Evolutionary conservation across 2,113 vertebrate genomes (phyloP).

Genomic region (Lepisosteus oculatus): DNA sequence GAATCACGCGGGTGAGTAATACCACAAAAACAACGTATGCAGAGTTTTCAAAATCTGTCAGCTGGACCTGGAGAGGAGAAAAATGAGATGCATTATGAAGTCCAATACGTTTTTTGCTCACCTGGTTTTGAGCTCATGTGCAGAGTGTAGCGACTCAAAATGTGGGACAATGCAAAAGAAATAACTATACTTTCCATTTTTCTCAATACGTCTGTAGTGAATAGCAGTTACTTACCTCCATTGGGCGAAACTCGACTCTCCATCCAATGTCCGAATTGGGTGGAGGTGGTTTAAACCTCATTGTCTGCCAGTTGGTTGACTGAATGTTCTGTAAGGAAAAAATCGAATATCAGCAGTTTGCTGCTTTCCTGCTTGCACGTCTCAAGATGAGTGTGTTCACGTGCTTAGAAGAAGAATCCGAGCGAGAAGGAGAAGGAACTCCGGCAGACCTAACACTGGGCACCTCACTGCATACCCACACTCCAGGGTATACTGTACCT

Average conservation of each 20-base stretch:
- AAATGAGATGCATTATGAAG: too few relatives aligned
- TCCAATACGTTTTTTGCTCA: too few relatives aligned
- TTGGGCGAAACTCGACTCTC: slow-evolving; percentile 96
- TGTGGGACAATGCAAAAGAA: too few relatives aligned
- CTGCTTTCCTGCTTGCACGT: too few relatives aligned
- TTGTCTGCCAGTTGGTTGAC: slow-evolving; percentile 98
- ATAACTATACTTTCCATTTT: too few relatives aligned
- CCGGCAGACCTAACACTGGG: too few relatives aligned
- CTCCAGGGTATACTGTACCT: slow-evolving; percentile 55
- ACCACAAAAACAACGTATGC: slow-evolving; percentile 96
- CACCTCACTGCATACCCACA: background rate
- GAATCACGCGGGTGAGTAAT: slow-evolving; percentile 91
- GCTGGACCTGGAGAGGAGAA: slow-evolving; percentile 74
- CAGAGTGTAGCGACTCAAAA: too few relatives aligned
- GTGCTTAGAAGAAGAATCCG: too few relatives aligned
- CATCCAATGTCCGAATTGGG: slow-evolving; percentile 98
- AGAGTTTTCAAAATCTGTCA: slow-evolving; percentile 97
- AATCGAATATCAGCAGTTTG: background rate
- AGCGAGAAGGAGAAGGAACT: too few relatives aligned
- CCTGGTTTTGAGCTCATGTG: too few relatives aligned
- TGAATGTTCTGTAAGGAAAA: slow-evolving; percentile 83
- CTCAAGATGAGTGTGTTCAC: too few relatives aligned
- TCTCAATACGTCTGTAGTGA: background rate
- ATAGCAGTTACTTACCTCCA: slow-evolving; percentile 79
- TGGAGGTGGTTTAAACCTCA: slow-evolving; percentile 97